Conservation (phyloP, 2,113 vertebrate species). For the Rutilus rutilus region DNA sequence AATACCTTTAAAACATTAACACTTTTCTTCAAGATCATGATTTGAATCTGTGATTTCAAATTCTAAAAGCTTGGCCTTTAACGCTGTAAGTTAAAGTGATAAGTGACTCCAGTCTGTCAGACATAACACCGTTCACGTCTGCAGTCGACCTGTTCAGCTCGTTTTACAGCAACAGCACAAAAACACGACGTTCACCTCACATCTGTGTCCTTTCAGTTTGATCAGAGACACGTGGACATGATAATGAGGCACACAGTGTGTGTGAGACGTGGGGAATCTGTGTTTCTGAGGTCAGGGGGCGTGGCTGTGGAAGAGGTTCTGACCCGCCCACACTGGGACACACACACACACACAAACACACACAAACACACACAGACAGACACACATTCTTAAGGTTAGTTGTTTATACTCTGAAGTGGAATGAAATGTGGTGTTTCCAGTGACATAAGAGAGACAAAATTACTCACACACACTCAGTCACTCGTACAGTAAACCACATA, state of each 20-base stretch:
- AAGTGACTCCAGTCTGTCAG: background rate
- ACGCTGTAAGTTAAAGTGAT: too few species aligned
- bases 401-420: background rate
- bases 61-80: background rate
- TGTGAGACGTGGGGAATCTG: background rate
- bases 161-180: background rate
- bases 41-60: background rate
- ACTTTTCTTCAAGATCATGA: too few species aligned
- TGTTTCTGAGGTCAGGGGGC: background rate
- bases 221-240: too few species aligned
- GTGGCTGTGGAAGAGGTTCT: background rate
- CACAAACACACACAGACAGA: too few species aligned
- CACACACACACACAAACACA: slow-evolving; percentile 16
- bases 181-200: background rate
- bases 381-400: background rate
- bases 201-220: too few species aligned
- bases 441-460: too few species aligned
- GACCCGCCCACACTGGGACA: background rate
- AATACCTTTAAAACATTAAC: background rate
- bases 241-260: background rate
- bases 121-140: background rate
- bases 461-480: background rate
- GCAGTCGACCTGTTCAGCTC: background rate
- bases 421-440: too few species aligned
- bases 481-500: background rate